Conservation (phyloP, 2,888 invertebrate genomes). For the Deroplatys truncata region DNA sequence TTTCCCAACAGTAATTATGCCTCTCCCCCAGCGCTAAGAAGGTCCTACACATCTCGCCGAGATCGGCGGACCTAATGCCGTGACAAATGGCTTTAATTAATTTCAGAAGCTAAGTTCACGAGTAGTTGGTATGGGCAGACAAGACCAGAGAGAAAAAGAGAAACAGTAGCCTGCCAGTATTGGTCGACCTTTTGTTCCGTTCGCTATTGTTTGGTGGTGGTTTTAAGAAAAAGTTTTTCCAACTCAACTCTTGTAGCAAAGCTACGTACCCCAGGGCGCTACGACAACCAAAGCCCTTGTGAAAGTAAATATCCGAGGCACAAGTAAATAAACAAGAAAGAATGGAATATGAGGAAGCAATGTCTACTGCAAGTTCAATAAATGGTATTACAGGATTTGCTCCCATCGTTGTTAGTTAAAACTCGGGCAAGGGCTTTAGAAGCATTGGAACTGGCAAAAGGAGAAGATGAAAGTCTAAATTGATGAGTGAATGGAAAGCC, state of each 20-base stretch:
- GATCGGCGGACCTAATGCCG: neutral
- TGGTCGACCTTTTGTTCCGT: neutral
- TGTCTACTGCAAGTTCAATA: neutral
- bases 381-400: neutral
- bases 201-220: neutral
- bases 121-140: neutral
- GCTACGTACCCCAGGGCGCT: neutral
- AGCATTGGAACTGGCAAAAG: neutral
- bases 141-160: neutral
- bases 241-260: neutral
- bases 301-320: neutral
- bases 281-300: neutral
- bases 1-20: neutral
- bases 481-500: too few species aligned
- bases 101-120: neutral
- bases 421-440: neutral
- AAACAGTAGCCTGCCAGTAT: neutral
- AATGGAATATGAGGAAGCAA: neutral
- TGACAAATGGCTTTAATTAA: neutral
- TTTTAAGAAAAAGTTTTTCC: neutral
- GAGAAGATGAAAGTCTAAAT: too few species aligned
- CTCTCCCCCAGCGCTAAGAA: neutral
- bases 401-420: neutral
- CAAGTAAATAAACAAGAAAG: neutral
- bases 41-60: neutral